A percentile compares a stretch with the other conserved stretches of the same genome.
These are phyloP conservation scores for Agrotis puta DNA, from an alignment of 2,888 invertebrate species.

Conservation along the genomic window DNA sequence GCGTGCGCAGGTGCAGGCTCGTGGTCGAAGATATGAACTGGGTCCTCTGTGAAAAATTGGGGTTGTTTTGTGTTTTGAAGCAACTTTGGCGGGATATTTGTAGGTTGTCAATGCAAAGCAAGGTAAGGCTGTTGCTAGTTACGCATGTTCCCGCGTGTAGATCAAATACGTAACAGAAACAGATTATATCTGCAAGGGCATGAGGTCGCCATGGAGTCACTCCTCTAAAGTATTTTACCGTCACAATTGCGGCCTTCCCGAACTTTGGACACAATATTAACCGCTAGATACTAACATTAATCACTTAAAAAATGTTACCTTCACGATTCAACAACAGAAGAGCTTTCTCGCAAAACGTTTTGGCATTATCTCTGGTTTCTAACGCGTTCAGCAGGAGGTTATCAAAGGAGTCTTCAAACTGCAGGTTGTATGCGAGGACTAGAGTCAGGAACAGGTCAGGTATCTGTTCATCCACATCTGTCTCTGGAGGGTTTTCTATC, in stretches of 20 bases:
- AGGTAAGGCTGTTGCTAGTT: no score
- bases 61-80: neutral
- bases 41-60: conserved; percentile 93
- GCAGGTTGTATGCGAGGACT: conserved; percentile 97
- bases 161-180: no score
- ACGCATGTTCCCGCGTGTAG: no score
- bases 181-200: no score
- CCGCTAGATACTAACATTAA: neutral
- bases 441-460: conserved; percentile 96
- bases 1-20: conserved; percentile 95
- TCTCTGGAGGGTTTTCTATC: conserved; percentile 95
- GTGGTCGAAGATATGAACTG: conserved; percentile 96
- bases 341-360: conserved; percentile 97
- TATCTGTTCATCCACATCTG: conserved; percentile 96
- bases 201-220: no score
- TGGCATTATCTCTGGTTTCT: conserved; percentile 93
- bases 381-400: conserved; percentile 94
- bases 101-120: no score
- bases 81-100: no score
- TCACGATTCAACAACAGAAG: conserved; percentile 97
- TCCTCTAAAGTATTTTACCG: no score
- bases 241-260: no score
- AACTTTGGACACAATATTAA: no score
- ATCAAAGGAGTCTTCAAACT: conserved; percentile 93
- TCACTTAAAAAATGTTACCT: conserved; percentile 88